These are phyloP conservation scores for Microctenopoma lineatum DNA, from an alignment of 2,797 vertebrate genomes.

Conservation along the genomic window DNA sequence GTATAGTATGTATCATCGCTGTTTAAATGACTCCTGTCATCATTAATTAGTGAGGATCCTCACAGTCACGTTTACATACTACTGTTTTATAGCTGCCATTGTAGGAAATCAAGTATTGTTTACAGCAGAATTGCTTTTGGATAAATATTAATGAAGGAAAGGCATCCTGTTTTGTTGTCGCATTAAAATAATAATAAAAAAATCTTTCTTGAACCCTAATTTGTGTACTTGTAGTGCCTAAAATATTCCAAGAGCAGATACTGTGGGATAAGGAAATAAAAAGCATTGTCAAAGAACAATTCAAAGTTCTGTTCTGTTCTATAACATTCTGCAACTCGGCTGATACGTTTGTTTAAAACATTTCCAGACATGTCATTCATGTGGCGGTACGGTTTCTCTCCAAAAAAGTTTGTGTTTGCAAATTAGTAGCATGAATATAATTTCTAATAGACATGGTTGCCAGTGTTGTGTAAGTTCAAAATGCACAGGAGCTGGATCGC, in stretches of 20 bases:
- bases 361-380: too few species aligned
- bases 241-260: not conserved
- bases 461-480: too few species aligned
- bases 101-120: not conserved
- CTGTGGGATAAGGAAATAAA: too few species aligned
- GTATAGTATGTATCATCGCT: slow-evolving; percentile 1
- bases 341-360: too few species aligned
- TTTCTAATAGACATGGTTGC: not conserved
- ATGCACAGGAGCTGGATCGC: too few species aligned
- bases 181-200: not conserved
- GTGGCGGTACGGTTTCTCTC: not conserved
- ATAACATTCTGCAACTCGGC: not conserved
- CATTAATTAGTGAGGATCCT: slow-evolving; percentile 16
- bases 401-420: not conserved
- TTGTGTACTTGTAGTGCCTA: not conserved
- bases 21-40: slow-evolving; percentile 1
- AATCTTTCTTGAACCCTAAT: not conserved
- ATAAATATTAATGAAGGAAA: not conserved
- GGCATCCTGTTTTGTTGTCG: not conserved
- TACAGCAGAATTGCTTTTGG: not conserved
- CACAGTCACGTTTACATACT: not conserved
- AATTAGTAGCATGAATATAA: not conserved
- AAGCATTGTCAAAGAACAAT: too few species aligned
- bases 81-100: not conserved
- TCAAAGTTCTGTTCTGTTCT: not conserved